Evolutionary conservation across 2,888 invertebrate species (phyloP).

Genomic region (Cosmorhoe ocellata): DNA sequence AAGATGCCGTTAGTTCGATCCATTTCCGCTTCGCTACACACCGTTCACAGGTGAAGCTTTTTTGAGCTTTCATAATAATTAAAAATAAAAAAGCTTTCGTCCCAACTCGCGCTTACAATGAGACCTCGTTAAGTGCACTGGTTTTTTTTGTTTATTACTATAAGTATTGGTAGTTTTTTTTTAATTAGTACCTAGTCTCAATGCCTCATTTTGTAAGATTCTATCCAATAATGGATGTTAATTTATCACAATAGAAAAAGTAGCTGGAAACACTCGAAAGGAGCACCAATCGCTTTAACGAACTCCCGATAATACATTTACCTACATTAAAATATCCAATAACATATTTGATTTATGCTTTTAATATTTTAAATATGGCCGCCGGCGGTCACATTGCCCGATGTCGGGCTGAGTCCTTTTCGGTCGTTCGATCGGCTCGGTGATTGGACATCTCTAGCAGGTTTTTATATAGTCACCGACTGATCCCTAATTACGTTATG

Average conservation of each 20-base stretch:
- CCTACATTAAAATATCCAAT: slow-evolving; percentile 75
- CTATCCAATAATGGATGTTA: slow-evolving; percentile 42
- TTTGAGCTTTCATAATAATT: slow-evolving; percentile 71
- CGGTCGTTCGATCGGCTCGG: slow-evolving; percentile 52
- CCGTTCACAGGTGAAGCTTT: slow-evolving; percentile 75
- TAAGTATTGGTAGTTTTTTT: slow-evolving; percentile 54
- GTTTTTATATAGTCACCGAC: slow-evolving; percentile 54
- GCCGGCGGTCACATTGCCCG: slow-evolving; percentile 60
- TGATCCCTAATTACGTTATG: slow-evolving; percentile 71
- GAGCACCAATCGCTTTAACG: slow-evolving; percentile 42
- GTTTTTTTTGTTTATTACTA: slow-evolving; percentile 50
- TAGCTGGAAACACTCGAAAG: slow-evolving; percentile 40
- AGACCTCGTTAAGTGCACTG: slow-evolving; percentile 67
- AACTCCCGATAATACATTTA: slow-evolving; percentile 57
- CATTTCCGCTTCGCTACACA: slow-evolving; percentile 77
- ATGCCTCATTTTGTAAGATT: slow-evolving; percentile 31
- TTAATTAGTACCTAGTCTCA: slow-evolving; percentile 33
- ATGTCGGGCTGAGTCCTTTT: slow-evolving; percentile 52
- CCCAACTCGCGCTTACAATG: slow-evolving; percentile 57
- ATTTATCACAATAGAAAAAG: slow-evolving; percentile 44
- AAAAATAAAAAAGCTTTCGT: slow-evolving; percentile 52
- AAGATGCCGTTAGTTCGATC: slow-evolving; percentile 73
- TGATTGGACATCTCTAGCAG: slow-evolving; percentile 64
- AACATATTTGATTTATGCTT: slow-evolving; percentile 74
- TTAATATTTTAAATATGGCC: slow-evolving; percentile 77